These are phyloP conservation scores for Glaucopsyche alexis DNA, from an alignment of 2,888 invertebrate genomes.

Conservation along the genomic window DNA sequence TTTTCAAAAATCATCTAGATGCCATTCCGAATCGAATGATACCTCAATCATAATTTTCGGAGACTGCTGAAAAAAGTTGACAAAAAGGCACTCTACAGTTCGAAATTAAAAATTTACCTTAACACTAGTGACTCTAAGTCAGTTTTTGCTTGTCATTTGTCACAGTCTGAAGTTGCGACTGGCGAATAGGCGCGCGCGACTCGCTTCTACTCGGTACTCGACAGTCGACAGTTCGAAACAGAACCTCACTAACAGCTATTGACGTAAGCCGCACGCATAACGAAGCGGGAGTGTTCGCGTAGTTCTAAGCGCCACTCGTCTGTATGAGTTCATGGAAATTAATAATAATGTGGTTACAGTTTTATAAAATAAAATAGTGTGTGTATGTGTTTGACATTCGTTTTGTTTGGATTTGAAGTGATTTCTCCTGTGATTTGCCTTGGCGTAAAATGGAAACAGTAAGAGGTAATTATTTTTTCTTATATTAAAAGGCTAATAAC, in stretches of 20 bases:
- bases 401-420: conserved; percentile 49
- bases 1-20: too few relatives aligned
- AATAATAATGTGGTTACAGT: conserved; percentile 53
- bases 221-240: conserved; percentile 3
- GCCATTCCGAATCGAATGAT: too few relatives aligned
- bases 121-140: background rate
- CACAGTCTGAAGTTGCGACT: conserved; percentile 3
- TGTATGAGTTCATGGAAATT: conserved; percentile 61
- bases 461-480: conserved; percentile 60
- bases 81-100: too few relatives aligned
- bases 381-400: conserved; percentile 43
- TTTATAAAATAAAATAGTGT: conserved; percentile 57
- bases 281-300: conserved; percentile 37
- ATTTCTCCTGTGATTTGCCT: conserved; percentile 46
- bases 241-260: conserved; percentile 31
- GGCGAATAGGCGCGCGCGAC: conserved; percentile 11
- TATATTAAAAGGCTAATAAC: conserved; percentile 56
- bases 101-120: background rate
- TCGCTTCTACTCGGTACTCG: conserved; percentile 2
- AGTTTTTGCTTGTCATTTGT: background rate
- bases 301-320: conserved; percentile 43
- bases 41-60: too few relatives aligned
- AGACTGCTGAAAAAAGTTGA: too few relatives aligned
- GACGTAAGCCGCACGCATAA: conserved; percentile 33
- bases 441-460: conserved; percentile 64